phyloP scores from a whole-genome alignment of 1,140 invertebrate species.

The Nautilus pompilius region DNA sequence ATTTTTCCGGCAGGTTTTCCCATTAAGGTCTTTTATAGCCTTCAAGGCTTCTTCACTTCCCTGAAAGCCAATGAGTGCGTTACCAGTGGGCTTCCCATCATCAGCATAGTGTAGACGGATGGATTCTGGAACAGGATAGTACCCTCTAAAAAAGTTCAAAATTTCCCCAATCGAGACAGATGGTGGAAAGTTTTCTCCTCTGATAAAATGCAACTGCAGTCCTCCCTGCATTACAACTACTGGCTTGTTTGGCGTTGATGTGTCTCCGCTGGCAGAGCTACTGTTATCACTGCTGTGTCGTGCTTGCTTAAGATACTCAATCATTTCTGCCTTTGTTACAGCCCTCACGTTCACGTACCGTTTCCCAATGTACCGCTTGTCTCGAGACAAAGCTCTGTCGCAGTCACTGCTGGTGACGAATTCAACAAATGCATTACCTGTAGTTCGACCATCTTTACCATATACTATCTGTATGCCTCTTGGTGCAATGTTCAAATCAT shows the following conservation, averaged over 20 bases:
- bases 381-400: conserved; percentile 59
- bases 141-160: conserved; percentile 72
- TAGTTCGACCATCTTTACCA: conserved; percentile 13
- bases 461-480: conserved; percentile 11
- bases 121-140: conserved; percentile 39
- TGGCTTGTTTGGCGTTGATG: conserved; percentile 5
- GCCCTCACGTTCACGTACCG: conserved; percentile 64
- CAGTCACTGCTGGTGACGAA: conserved; percentile 71
- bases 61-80: conserved; percentile 80
- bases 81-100: conserved; percentile 71
- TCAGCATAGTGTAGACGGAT: conserved; percentile 42
- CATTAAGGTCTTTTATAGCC: conserved; percentile 64
- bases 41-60: conserved; percentile 71
- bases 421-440: conserved; percentile 81
- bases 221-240: conserved; percentile 4
- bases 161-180: conserved; percentile 83
- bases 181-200: conserved; percentile 75
- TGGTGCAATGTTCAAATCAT: conserved; percentile 8
- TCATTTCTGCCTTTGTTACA: conserved; percentile 63
- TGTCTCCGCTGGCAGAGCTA: too few relatives aligned
- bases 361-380: conserved; percentile 19
- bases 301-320: conserved; percentile 26
- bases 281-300: conserved; percentile 6
- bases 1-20: conserved; percentile 20
- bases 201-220: conserved; percentile 22